Percentiles rank a stretch among this genome's conserved stretches.
Evolutionary conservation across 2,797 vertebrate species (phyloP).

Genomic region (Nyctalus aviator): DNA sequence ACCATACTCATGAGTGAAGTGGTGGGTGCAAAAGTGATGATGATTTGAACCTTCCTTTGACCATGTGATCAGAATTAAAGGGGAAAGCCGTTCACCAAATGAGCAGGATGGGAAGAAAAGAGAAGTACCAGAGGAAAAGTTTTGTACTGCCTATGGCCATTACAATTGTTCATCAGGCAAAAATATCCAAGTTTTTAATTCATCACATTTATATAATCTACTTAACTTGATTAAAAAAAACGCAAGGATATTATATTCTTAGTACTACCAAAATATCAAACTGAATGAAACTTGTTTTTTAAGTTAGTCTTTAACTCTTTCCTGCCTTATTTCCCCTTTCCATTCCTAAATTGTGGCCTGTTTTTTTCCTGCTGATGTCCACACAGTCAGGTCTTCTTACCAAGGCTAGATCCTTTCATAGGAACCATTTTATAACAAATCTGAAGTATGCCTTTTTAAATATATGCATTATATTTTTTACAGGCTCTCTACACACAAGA

Average conservation of each 20-base stretch:
- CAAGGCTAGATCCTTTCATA: neutral
- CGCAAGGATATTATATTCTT: neutral
- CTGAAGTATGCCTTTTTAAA: neutral
- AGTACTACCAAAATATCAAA: neutral
- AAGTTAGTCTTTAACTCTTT: neutral
- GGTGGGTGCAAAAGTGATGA: neutral
- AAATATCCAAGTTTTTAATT: neutral
- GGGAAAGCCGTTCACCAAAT: neutral
- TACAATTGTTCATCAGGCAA: neutral
- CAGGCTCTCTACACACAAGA: neutral
- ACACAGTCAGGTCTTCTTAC: neutral
- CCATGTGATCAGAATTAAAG: neutral
- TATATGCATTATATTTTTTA: conserved; percentile 32
- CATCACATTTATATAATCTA: neutral
- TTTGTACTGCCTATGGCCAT: neutral
- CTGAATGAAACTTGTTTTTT: neutral
- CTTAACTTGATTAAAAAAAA: neutral
- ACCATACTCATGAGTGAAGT: fast-evolving
- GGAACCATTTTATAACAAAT: conserved; percentile 22
- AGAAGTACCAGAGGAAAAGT: neutral
- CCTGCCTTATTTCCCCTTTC: neutral
- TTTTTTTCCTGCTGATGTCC: neutral
- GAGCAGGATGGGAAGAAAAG: neutral
- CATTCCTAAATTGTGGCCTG: neutral
- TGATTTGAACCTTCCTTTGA: neutral